Evolutionary conservation across 1,140 invertebrate genomes (phyloP).

Genomic region (Mamestra configurata): DNA sequence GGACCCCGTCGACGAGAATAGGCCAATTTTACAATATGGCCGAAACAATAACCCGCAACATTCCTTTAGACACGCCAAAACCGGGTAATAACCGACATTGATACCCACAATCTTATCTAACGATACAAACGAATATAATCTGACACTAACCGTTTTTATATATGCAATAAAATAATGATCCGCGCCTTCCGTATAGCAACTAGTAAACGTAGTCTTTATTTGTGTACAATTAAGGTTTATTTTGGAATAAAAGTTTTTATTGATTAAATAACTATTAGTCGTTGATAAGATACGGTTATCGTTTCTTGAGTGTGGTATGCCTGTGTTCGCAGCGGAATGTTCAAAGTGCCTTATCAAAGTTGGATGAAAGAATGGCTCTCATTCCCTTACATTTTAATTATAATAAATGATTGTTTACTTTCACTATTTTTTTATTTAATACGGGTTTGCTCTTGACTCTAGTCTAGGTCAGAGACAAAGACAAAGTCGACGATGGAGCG

Average conservation of each 20-base stretch:
- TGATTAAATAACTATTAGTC: constrained; percentile 15
- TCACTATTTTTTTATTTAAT: too few relatives aligned
- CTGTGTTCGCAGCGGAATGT: constrained; percentile 1
- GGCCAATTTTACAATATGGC: too few relatives aligned
- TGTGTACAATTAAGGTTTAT: neutral
- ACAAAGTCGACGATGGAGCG: too few relatives aligned
- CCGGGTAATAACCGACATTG: neutral
- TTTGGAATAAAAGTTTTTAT: neutral
- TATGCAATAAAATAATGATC: neutral
- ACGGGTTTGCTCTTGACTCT: too few relatives aligned
- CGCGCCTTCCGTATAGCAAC: neutral
- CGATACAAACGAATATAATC: constrained; percentile 4
- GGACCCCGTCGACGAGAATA: neutral
- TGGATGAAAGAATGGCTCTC: too few relatives aligned
- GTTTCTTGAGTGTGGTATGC: neutral
- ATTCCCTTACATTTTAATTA: too few relatives aligned
- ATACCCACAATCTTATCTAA: constrained; percentile 2
- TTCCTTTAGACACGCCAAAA: neutral
- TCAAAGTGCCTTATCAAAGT: too few relatives aligned
- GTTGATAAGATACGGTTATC: constrained; percentile 14
- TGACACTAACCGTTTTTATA: constrained; percentile 17
- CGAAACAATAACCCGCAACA: too few relatives aligned
- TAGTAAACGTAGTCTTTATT: neutral
- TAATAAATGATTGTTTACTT: too few relatives aligned
- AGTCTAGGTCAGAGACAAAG: too few relatives aligned